Evolutionary conservation across 2,113 vertebrate species (phyloP), one percentile per base, ranked within the genome.

Genomic region (Hippoglossus stenolepis): DNA sequence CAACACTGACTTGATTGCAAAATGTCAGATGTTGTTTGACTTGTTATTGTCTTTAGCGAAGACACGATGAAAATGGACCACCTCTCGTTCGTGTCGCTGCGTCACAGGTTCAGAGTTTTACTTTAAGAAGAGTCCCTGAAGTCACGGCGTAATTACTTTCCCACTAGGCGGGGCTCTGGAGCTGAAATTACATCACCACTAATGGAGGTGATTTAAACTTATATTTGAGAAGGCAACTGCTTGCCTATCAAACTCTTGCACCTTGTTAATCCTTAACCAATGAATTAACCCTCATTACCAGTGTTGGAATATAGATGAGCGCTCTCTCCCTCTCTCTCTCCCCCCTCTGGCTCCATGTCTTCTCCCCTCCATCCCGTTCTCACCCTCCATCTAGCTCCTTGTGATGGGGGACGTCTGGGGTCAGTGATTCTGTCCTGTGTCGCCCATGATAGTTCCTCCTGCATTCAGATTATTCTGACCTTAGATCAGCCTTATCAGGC

Each of bases 251-350:
- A 96, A 96, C 96, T 96, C 96, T 95, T 96, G 96, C 96, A 95
- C 95, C 96, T 97, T 94, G 94, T 97, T 98, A 97, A 97, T 97
- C 95, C 95, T 95, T 95, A 97, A 96, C 96, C 96, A 95, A 92
- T 94, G 95, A 98, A 98, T 98, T 98, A 98, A 98, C 97, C 97
- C 96, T 96, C 96, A 97, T 97, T 97, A 97, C 93, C 93, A 93
- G 94, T 91, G 95, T 96, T 95, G 95, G 96, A 97, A 96, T 96
- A 96, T 94, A 96, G 96, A 96, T 95, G 95, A 96, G 84, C 3
- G 72, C 82, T 80, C 63, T 77, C 75, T 61, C 75, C 23, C 8
- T 31, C 60, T 9, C 26, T 43, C 61, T 8, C 26, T 0, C 24
- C 10, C 60, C 60, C 2, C 4, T 61, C 59, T 5, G 20, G 26